Evolutionary conservation across 2,113 vertebrate species (phyloP).

Genomic region (Phyllopteryx taeniolatus): DNA sequence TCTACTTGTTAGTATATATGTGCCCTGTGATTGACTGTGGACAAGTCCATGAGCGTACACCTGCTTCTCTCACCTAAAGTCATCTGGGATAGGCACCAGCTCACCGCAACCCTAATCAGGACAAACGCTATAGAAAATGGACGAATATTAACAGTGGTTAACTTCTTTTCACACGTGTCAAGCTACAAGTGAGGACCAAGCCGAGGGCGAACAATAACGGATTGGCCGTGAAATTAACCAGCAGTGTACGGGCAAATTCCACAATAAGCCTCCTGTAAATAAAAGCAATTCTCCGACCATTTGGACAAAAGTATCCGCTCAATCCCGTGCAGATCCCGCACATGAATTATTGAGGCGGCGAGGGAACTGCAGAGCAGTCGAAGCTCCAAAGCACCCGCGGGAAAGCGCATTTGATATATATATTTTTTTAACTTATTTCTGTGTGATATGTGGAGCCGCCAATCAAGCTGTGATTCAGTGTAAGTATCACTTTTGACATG

Average conservation of each 20-base stretch:
- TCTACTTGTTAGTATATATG: neutral
- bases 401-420: neutral
- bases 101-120: too few relatives aligned
- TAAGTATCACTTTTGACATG: neutral
- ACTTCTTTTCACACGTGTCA: neutral
- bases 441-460: neutral
- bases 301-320: conserved; percentile 7
- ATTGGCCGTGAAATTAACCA: neutral
- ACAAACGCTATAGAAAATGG: too few relatives aligned
- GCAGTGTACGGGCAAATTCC: neutral
- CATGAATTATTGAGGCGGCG: conserved; percentile 2
- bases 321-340: neutral
- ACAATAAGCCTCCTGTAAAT: conserved; percentile 3
- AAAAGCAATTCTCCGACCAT: conserved; percentile 4
- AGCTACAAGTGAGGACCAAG: neutral
- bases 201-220: neutral
- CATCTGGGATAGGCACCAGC: too few relatives aligned
- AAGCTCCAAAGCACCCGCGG: neutral
- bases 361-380: neutral
- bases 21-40: too few relatives aligned
- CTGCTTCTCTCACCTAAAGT: too few relatives aligned
- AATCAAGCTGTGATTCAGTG: neutral
- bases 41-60: too few relatives aligned
- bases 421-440: neutral
- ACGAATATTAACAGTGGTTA: neutral